Evolutionary conservation across 2,113 vertebrate genomes (phyloP), one percentile per base, ranked within the genome.

Genomic region (Ibidorhyncha struthersii): DNA sequence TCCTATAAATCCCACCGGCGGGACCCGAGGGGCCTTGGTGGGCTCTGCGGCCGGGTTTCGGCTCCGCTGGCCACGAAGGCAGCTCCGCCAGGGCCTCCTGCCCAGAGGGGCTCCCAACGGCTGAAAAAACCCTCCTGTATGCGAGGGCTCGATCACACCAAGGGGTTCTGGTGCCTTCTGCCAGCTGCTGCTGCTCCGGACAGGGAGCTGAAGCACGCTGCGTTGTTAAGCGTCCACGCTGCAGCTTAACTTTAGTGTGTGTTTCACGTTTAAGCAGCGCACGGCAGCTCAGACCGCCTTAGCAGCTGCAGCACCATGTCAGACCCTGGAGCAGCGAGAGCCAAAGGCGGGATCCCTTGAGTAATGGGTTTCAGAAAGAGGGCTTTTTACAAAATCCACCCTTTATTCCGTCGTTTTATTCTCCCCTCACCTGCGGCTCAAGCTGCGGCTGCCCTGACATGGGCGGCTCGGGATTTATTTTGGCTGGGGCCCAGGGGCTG

Each of bases 171-270:
- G 1, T 0, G 0, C 45, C 32, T 21, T 9, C 79, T 52, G 47
- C 34, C 0, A 5, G 10, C 30, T 10, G 17, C 72, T 40, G 34
- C 55, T 65, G 45, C 45, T 49, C 23, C 1, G 0, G 2, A 5
- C 5, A 2, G 0, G 0, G 81, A 41, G 53, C 53, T 23, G 78
- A 10, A n/a, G 20, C 11, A 2, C 25, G 0, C 1, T 1, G 41
- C 5, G 0, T 0, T 26, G 32, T 2, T 12, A 4, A 3, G 17
- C 36, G 1, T 25, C 14, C 17, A 4, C 10, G 2, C n/a, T 3
- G 14, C 26, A 1, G 0, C 49, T 4, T 18, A 11, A 19, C 36
- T 43, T 12, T 0, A 8, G 23, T 6, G 1, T 0, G 22, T 0
- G 25, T 6, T 22, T 34, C 3, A 1, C 1, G 11, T 6, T 27